A percentile compares a stretch with the other conserved stretches of the same genome.
Conservation (phyloP, 2,797 vertebrate species). For the Scolopax bukidnonensis region DNA sequence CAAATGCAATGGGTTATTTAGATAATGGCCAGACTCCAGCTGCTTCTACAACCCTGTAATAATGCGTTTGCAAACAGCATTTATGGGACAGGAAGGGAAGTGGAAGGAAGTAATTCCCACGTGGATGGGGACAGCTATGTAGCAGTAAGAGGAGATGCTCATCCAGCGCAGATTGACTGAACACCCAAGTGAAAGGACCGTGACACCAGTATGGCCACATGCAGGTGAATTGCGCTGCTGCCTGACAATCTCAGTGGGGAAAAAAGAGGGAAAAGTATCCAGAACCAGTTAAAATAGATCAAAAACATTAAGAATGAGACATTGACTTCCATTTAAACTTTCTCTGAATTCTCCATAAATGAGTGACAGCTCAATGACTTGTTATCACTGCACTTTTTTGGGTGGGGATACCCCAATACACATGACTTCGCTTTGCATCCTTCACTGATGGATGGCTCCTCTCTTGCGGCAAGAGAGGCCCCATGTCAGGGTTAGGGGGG, state of each 20-base stretch:
- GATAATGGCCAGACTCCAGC: neutral
- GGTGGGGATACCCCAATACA: neutral
- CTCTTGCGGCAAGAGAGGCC: neutral
- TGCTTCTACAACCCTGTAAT: neutral
- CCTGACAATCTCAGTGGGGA: too few species aligned
- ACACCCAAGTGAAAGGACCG: neutral
- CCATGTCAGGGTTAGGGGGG: neutral
- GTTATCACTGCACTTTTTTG: neutral
- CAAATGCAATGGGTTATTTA: neutral
- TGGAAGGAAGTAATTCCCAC: neutral
- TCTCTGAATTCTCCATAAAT: neutral
- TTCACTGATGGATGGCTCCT: neutral
- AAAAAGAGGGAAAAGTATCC: neutral
- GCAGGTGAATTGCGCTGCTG: accelerated
- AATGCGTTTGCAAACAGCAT: neutral
- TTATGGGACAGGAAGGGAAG: neutral
- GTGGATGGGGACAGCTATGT: neutral
- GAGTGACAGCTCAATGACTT: neutral
- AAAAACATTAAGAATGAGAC: neutral
- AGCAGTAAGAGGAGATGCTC: neutral
- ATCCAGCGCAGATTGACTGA: too few species aligned
- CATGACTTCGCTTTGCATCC: neutral
- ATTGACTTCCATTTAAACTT: neutral
- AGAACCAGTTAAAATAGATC: neutral
- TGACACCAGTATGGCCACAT: neutral